Evolutionary conservation across 2,888 invertebrate species (phyloP).

Genomic region (Ommatoiulus sabulosus): DNA sequence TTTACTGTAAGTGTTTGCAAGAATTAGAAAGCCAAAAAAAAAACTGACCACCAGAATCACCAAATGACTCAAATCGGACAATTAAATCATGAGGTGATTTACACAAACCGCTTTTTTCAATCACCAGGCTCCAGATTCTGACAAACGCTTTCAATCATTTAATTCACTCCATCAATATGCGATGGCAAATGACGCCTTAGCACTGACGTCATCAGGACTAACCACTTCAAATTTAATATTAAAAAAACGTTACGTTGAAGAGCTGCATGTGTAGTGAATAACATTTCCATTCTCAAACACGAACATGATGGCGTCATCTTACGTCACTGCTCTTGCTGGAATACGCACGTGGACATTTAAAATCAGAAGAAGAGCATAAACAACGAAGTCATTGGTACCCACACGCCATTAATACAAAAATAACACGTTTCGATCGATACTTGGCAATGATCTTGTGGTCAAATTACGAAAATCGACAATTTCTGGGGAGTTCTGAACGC

Average conservation of each 20-base stretch:
- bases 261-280: neutral
- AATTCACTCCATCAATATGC: neutral
- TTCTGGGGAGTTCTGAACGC: neutral
- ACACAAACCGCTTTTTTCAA: too few species aligned
- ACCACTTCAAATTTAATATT: neutral
- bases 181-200: neutral
- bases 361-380: too few species aligned
- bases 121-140: neutral
- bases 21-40: neutral
- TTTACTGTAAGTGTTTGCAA: too few species aligned
- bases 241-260: neutral
- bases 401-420: neutral
- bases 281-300: neutral
- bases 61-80: neutral
- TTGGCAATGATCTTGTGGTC: neutral
- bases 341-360: neutral
- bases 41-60: too few species aligned
- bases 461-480: neutral
- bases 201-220: neutral
- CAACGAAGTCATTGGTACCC: too few species aligned
- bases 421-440: neutral
- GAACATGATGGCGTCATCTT: neutral
- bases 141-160: neutral
- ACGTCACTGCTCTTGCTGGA: neutral
- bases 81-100: too few species aligned